phyloP scores from a whole-genome alignment of 2,797 vertebrate genomes.

The Takifugu ocellatus region DNA sequence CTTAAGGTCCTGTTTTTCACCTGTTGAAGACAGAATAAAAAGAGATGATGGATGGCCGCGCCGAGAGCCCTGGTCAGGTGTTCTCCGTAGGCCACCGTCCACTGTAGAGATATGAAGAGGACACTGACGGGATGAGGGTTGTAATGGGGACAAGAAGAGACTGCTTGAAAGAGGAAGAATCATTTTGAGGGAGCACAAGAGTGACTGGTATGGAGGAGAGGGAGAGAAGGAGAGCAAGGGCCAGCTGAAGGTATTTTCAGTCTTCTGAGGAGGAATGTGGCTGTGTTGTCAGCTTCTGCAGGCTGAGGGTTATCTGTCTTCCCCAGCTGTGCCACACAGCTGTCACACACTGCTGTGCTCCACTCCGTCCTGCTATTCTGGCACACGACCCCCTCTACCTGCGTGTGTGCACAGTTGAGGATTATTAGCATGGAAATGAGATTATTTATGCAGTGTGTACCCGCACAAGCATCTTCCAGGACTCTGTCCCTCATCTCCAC shows the following conservation, averaged over 20 bases:
- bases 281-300: conserved; percentile 59
- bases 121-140: conserved; percentile 41
- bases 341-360: conserved; percentile 60
- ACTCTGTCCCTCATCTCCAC: conserved; percentile 5
- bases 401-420: conserved; percentile 17
- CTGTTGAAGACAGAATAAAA: conserved; percentile 17
- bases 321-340: conserved; percentile 67
- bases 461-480: conserved; percentile 7
- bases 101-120: conserved; percentile 35
- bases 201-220: conserved; percentile 24
- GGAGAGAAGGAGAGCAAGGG: conserved; percentile 34
- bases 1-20: not conserved
- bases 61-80: conserved; percentile 37
- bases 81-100: conserved; percentile 8
- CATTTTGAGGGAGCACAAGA: conserved; percentile 47
- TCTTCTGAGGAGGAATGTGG: conserved; percentile 51
- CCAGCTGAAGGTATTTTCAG: conserved; percentile 53
- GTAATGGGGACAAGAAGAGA: conserved; percentile 40
- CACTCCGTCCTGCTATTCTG: conserved; percentile 54
- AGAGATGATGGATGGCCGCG: conserved; percentile 35
- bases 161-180: conserved; percentile 41
- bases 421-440: conserved; percentile 58
- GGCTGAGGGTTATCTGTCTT: conserved; percentile 67
- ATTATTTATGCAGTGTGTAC: conserved; percentile 14
- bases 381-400: conserved; percentile 43